Evolutionary conservation across 2,888 invertebrate genomes (phyloP).

Genomic region (Biston stratarius): DNA sequence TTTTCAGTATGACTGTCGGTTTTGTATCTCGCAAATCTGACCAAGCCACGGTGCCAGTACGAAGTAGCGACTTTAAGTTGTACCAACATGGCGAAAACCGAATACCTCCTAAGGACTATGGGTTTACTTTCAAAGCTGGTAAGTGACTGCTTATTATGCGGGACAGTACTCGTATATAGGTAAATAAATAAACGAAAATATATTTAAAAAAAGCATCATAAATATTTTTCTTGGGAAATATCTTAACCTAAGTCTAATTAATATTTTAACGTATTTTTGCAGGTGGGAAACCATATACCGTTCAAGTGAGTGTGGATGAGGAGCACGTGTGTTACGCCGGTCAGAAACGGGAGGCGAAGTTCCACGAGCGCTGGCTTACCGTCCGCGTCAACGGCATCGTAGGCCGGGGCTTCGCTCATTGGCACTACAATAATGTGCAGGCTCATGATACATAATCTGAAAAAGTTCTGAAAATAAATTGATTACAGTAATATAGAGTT

Average conservation of each 20-base stretch:
- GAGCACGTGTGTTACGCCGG: conserved; percentile 87
- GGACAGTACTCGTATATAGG: no score
- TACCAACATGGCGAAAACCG: conserved; percentile 88
- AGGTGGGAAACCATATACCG: conserved; percentile 81
- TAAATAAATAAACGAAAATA: no score
- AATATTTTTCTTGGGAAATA: no score
- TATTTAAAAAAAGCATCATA: no score
- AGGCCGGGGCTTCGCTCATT: conserved; percentile 89
- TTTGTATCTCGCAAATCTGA: conserved; percentile 84
- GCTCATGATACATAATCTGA: not conserved
- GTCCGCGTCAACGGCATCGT: conserved; percentile 87
- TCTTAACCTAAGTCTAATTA: no score
- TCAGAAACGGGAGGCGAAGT: conserved; percentile 85
- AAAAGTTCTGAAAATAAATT: not conserved
- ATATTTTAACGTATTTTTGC: conserved; percentile 40
- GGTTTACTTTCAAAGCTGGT: conserved; percentile 87
- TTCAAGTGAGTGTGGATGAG: conserved; percentile 83
- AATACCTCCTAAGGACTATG: conserved; percentile 87
- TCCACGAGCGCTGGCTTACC: conserved; percentile 86
- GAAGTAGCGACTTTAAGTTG: conserved; percentile 84
- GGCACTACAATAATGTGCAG: conserved; percentile 86
- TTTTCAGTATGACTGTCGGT: conserved; percentile 87
- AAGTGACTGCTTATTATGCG: conserved; percentile 34
- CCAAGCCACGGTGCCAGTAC: conserved; percentile 73
- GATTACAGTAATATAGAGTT: not conserved